Conservation (phyloP, 2,797 vertebrate genomes). For the Hozukius guyotensis region DNA sequence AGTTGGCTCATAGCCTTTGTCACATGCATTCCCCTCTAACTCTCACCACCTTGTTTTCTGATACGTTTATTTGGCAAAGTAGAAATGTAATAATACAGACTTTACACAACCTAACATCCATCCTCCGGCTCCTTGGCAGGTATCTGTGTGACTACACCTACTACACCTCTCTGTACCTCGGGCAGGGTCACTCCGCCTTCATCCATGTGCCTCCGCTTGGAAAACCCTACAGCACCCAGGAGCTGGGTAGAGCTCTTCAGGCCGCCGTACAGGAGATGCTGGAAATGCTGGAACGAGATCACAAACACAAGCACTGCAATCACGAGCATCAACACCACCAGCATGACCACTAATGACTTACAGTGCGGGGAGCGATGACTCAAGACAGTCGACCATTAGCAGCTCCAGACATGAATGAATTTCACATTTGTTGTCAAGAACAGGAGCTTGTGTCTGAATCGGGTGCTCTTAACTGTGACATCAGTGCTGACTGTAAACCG, state of each 20-base stretch:
- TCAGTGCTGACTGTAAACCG: not conserved
- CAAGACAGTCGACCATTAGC: not conserved
- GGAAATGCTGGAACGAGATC: slow-evolving; percentile 82
- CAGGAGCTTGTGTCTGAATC: not conserved
- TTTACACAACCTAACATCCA: not conserved
- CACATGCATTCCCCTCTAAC: not conserved
- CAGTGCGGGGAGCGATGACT: not conserved
- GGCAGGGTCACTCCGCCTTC: slow-evolving; percentile 87
- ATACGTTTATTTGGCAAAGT: not conserved
- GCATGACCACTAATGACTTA: not conserved
- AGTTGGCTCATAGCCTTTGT: not conserved
- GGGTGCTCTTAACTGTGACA: not conserved
- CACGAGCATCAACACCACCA: slow-evolving; percentile 63
- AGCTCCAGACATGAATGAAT: not conserved
- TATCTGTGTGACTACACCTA: slow-evolving; percentile 98
- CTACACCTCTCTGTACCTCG: slow-evolving; percentile 92
- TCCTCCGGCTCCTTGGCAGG: slow-evolving; percentile 69
- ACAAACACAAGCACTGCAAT: slow-evolving; percentile 63
- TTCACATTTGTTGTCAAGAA: not conserved
- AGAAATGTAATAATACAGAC: not conserved
- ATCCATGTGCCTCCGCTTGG: slow-evolving; percentile 93
- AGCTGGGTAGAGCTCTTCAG: slow-evolving; percentile 89
- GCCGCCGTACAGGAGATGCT: slow-evolving; percentile 90
- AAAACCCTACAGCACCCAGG: slow-evolving; percentile 88
- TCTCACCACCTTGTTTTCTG: not conserved